These are phyloP conservation scores for Thaumatotibia leucotreta DNA, from an alignment of 1,140 invertebrate species.

Conservation along the genomic window DNA sequence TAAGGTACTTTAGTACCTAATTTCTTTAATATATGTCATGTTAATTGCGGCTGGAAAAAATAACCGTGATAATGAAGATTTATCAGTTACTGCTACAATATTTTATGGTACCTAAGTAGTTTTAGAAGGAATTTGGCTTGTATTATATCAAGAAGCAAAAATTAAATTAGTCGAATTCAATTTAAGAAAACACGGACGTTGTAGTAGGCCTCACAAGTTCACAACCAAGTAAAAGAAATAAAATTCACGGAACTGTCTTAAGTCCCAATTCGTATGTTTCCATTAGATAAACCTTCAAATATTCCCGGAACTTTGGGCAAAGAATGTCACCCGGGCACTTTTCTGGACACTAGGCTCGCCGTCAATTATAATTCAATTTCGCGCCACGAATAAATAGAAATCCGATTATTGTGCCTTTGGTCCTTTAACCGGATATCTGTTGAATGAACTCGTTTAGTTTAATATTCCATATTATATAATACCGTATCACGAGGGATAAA, in stretches of 20 bases:
- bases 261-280: slow-evolving; percentile 22
- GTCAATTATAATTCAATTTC: slow-evolving; percentile 14
- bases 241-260: neutral
- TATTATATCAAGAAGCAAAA: too few relatives aligned
- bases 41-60: too few relatives aligned
- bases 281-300: slow-evolving; percentile 31
- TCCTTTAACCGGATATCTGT: slow-evolving; percentile 3
- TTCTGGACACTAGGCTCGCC: slow-evolving; percentile 40
- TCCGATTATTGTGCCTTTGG: neutral
- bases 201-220: too few relatives aligned
- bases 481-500: neutral
- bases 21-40: too few relatives aligned
- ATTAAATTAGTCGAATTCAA: too few relatives aligned
- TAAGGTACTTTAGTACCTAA: too few relatives aligned
- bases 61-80: too few relatives aligned
- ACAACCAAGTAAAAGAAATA: neutral
- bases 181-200: too few relatives aligned
- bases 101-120: too few relatives aligned
- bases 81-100: too few relatives aligned
- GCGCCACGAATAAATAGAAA: slow-evolving; percentile 1
- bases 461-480: too few relatives aligned
- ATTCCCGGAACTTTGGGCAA: slow-evolving; percentile 40
- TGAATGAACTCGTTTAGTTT: neutral
- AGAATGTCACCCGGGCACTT: slow-evolving; percentile 45
- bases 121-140: too few relatives aligned